Evolutionary conservation across 1,140 invertebrate genomes (phyloP).

Genomic region (Drosophila albomicans): DNA sequence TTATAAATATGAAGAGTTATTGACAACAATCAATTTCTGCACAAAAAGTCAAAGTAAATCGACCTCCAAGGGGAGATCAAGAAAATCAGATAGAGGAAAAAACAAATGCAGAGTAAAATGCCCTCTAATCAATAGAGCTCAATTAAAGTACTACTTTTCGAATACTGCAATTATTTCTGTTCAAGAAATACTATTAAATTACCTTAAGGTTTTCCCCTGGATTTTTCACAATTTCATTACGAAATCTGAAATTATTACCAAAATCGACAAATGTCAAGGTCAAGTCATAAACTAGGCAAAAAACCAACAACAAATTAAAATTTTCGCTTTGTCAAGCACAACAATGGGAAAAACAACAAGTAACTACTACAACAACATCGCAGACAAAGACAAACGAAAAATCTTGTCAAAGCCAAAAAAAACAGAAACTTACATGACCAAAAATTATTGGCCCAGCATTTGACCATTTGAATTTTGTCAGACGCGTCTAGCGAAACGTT

Average conservation of each 20-base stretch:
- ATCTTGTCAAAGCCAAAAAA: slow-evolving; percentile 3
- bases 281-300: slow-evolving; percentile 42
- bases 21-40: neutral
- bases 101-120: neutral
- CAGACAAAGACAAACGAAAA: slow-evolving; percentile 3
- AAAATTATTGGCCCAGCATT: slow-evolving; percentile 50
- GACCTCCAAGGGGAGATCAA: neutral
- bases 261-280: slow-evolving; percentile 70
- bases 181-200: neutral
- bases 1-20: neutral
- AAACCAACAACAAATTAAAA: slow-evolving; percentile 28
- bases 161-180: neutral
- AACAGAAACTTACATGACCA: slow-evolving; percentile 57
- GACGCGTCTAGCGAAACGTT: slow-evolving; percentile 62
- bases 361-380: slow-evolving; percentile 13
- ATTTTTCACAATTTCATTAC: slow-evolving; percentile 39
- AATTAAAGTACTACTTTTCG: neutral
- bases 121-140: neutral
- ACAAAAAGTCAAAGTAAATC: neutral
- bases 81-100: too few relatives aligned
- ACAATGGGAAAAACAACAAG: slow-evolving; percentile 56
- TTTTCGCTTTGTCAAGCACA: slow-evolving; percentile 66
- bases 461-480: slow-evolving; percentile 35
- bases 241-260: slow-evolving; percentile 26
- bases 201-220: neutral